Percentiles rank a stretch among this genome's conserved stretches.
Evolutionary conservation across 1,140 invertebrate genomes (phyloP).

Genomic region (Drosophila funebris): DNA sequence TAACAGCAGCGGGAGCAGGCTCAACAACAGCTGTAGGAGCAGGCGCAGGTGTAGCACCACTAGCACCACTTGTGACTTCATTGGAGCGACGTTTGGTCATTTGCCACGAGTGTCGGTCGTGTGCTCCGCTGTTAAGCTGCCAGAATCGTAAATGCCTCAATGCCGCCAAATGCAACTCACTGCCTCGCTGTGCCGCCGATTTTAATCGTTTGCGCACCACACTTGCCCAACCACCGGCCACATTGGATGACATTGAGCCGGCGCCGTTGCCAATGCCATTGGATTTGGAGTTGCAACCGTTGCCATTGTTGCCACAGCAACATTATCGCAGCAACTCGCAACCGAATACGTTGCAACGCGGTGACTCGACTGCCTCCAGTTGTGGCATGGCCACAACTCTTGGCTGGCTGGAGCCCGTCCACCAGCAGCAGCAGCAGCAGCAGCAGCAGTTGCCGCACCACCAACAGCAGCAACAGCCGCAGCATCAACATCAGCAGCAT

Average conservation of each 20-base stretch:
- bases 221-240: slow-evolving; percentile 75
- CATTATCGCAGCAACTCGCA: slow-evolving; percentile 81
- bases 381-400: slow-evolving; percentile 31
- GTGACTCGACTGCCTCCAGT: slow-evolving; percentile 72
- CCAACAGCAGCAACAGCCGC: slow-evolving; percentile 47
- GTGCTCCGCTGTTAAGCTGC: slow-evolving; percentile 75
- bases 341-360: slow-evolving; percentile 79
- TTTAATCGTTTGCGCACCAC: slow-evolving; percentile 80
- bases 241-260: slow-evolving; percentile 76
- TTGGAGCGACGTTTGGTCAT: slow-evolving; percentile 68
- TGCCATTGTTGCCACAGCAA: slow-evolving; percentile 47
- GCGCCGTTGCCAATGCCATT: slow-evolving; percentile 72
- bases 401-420: slow-evolving; percentile 64
- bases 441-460: slow-evolving; percentile 19
- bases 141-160: slow-evolving; percentile 83
- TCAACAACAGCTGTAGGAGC: neutral
- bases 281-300: slow-evolving; percentile 57
- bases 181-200: slow-evolving; percentile 83
- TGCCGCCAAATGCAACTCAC: slow-evolving; percentile 83
- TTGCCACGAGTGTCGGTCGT: slow-evolving; percentile 80
- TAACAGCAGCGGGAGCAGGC: too few relatives aligned
- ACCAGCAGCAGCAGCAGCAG: slow-evolving; percentile 35
- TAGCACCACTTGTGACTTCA: too few relatives aligned
- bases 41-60: neutral
- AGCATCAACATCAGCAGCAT: slow-evolving; percentile 24